phyloP scores from a whole-genome alignment of 2,888 invertebrate species.

The Aricia artaxerxes region DNA sequence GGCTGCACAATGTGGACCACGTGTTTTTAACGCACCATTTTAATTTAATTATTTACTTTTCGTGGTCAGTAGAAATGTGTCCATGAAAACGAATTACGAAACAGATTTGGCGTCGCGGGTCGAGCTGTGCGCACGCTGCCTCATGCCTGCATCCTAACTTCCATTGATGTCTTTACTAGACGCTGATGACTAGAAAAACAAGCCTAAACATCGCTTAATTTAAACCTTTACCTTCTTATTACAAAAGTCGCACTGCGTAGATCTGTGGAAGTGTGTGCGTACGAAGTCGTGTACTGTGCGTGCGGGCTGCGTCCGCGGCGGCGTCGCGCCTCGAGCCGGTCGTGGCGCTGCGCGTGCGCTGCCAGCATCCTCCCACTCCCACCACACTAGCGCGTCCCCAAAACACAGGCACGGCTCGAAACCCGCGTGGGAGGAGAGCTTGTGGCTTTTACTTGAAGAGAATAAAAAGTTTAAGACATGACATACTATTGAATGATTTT shows the following conservation, averaged over 20 bases:
- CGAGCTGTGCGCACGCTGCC: no score
- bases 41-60: no score
- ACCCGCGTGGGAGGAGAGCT: conserved; percentile 87
- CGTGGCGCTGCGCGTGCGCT: conserved; percentile 58
- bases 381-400: conserved; percentile 93
- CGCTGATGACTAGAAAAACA: no score
- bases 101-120: no score
- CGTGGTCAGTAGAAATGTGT: no score
- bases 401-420: conserved; percentile 95
- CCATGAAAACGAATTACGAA: no score
- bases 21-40: no score
- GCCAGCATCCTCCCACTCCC: conserved; percentile 83
- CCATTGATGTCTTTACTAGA: no score
- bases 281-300: conserved; percentile 87
- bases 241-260: conserved; percentile 96
- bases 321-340: conserved; percentile 50
- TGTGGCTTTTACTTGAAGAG: conserved; percentile 83
- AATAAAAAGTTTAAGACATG: not conserved
- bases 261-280: conserved; percentile 92
- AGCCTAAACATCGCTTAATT: no score
- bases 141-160: no score
- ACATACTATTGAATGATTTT: no score
- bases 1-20: no score
- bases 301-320: conserved; percentile 53
- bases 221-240: conserved; percentile 86